Evolutionary conservation across 2,888 invertebrate genomes (phyloP).

Genomic region (Phengaris alcon): DNA sequence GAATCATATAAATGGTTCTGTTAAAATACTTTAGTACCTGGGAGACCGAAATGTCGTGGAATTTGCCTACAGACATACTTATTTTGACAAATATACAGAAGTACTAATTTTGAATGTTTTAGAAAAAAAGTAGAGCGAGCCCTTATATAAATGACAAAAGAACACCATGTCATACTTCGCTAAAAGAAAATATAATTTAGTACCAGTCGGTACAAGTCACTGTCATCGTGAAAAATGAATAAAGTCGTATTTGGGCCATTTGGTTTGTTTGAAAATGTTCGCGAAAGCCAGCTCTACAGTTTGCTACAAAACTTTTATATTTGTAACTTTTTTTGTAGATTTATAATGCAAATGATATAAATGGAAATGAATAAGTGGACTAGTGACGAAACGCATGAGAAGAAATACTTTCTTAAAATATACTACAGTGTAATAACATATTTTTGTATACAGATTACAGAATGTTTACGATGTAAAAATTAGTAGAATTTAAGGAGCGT

Average conservation of each 20-base stretch:
- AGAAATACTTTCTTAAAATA: too few relatives aligned
- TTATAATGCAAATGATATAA: neutral
- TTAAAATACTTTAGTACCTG: too few relatives aligned
- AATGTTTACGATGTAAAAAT: too few relatives aligned
- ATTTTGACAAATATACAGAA: too few relatives aligned
- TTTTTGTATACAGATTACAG: too few relatives aligned
- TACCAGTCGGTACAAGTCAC: conserved; percentile 72
- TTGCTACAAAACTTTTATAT: neutral
- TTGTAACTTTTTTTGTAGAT: neutral
- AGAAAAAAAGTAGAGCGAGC: neutral
- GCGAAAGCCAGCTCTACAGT: conserved; percentile 37
- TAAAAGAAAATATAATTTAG: conserved; percentile 68
- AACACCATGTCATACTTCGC: conserved; percentile 44
- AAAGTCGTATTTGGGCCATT: conserved; percentile 70
- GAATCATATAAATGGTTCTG: too few relatives aligned
- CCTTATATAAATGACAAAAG: conserved; percentile 34
- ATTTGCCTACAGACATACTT: too few relatives aligned
- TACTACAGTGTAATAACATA: too few relatives aligned
- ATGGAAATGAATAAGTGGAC: too few relatives aligned
- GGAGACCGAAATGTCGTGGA: too few relatives aligned
- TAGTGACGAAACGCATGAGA: too few relatives aligned
- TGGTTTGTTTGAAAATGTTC: conserved; percentile 50
- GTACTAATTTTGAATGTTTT: neutral
- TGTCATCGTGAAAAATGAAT: conserved; percentile 75
- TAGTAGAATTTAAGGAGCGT: too few relatives aligned